Percentiles rank a stretch among this genome's conserved stretches.
Evolutionary conservation across 2,888 invertebrate genomes (phyloP).

Genomic region (Hartigia nigra): DNA sequence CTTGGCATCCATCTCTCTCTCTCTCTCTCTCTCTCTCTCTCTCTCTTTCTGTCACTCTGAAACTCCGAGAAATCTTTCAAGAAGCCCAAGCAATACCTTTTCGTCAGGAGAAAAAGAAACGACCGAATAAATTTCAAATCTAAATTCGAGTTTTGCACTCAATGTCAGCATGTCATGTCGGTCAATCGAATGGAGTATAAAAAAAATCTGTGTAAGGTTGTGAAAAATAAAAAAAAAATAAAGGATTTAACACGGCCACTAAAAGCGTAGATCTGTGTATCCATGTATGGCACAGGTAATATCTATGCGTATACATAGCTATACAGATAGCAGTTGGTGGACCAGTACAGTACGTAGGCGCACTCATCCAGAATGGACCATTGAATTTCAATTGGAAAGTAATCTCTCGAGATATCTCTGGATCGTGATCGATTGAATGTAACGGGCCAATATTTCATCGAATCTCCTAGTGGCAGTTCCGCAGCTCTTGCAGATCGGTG

Average conservation of each 20-base stretch:
- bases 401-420: slow-evolving; percentile 8
- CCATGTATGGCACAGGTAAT: too few relatives aligned
- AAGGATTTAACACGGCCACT: not conserved
- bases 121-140: not conserved
- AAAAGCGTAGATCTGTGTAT: not conserved
- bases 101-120: not conserved
- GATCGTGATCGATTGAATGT: slow-evolving; percentile 30
- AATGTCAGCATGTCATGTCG: not conserved
- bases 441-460: slow-evolving; percentile 30
- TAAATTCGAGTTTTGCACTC: not conserved
- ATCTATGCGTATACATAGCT: not conserved
- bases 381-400: not conserved
- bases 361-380: not conserved
- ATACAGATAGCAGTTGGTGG: not conserved
- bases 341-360: not conserved
- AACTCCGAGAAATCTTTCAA: not conserved
- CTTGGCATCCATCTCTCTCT: not conserved
- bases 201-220: not conserved
- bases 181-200: not conserved
- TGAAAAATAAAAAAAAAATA: not conserved
- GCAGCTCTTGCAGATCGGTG: slow-evolving; percentile 12
- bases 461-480: slow-evolving; percentile 15
- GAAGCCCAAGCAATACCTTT: not conserved
- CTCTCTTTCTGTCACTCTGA: not conserved
- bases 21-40: too few relatives aligned